A percentile compares a stretch with the other conserved stretches of the same genome.
phyloP scores from a whole-genome alignment of 2,797 vertebrate genomes.

The Hyperoplus immaculatus region DNA sequence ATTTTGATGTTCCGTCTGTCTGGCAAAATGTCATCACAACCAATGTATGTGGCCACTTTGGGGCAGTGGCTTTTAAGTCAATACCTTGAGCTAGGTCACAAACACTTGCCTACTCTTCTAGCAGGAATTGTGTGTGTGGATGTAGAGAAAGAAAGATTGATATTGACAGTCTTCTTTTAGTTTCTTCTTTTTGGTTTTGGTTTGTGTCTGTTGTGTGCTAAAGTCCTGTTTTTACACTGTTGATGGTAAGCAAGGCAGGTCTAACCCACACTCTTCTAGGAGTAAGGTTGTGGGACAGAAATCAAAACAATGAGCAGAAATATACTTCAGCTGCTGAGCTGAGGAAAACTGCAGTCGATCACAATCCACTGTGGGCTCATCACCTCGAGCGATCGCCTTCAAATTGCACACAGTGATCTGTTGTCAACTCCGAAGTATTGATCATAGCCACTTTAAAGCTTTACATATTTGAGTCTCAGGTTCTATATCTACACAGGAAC shows the following conservation, averaged over 20 bases:
- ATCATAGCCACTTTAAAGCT: conserved; percentile 1
- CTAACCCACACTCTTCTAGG: too few relatives aligned
- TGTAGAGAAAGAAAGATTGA: neutral
- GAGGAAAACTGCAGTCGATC: neutral
- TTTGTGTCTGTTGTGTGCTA: neutral
- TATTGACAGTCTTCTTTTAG: neutral
- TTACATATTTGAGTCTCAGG: conserved; percentile 12
- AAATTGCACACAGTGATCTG: neutral
- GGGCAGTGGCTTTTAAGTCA: neutral
- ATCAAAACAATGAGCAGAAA: neutral
- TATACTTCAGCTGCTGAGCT: neutral
- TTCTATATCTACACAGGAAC: conserved; percentile 18
- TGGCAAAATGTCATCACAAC: neutral
- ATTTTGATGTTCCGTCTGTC: neutral
- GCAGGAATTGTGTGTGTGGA: neutral
- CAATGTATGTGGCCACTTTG: neutral
- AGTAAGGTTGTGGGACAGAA: neutral
- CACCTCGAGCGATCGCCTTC: neutral
- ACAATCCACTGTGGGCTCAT: neutral
- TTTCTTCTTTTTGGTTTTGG: conserved; percentile 7
- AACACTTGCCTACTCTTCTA: neutral
- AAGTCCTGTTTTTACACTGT: neutral
- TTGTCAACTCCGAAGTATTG: conserved; percentile 2
- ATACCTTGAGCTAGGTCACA: neutral
- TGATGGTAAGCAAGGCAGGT: neutral